A percentile compares a stretch with the other conserved stretches of the same genome.
Conservation (phyloP, 1,140 invertebrate genomes). For the Meloidogyne floridensis region DNA sequence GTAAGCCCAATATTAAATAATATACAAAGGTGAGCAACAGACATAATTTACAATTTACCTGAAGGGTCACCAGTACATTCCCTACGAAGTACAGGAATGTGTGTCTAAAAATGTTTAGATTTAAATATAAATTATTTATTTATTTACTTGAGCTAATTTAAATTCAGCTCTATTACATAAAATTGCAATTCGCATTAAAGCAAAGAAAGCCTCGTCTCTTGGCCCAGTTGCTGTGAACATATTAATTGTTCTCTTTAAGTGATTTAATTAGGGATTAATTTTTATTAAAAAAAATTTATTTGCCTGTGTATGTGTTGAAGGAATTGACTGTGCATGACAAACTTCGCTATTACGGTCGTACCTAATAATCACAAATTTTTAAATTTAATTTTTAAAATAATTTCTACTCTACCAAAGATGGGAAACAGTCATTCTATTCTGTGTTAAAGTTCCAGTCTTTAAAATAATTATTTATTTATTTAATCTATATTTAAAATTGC, state of each 20-base stretch:
- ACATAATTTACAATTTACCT: not conserved
- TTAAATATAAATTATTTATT: not conserved
- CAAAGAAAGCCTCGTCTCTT: conserved; percentile 47
- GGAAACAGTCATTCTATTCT: conserved; percentile 75
- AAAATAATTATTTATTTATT: conserved; percentile 1
- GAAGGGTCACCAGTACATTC: conserved; percentile 66
- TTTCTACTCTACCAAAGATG: conserved; percentile 67
- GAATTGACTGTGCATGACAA: conserved; percentile 69
- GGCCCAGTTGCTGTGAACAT: conserved; percentile 22
- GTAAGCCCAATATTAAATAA: not conserved
- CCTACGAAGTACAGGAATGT: conserved; percentile 67
- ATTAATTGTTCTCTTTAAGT: conserved; percentile 17
- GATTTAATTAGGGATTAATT: not conserved
- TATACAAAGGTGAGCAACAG: too few species aligned
- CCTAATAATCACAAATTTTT: conserved; percentile 66
- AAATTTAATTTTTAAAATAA: not conserved
- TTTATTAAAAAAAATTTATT: not conserved
- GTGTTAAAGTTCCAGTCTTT: conserved; percentile 73
- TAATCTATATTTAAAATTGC: not conserved
- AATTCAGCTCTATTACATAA: conserved; percentile 71
- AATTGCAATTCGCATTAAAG: conserved; percentile 67
- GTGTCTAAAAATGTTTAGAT: conserved; percentile 11
- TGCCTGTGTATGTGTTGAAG: conserved; percentile 24
- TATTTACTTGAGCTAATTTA: conserved; percentile 72
- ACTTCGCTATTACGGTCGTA: conserved; percentile 69